Base-by-base conservation (phyloP, 2,113 vertebrate species). In the Cairina moschata region DNA sequence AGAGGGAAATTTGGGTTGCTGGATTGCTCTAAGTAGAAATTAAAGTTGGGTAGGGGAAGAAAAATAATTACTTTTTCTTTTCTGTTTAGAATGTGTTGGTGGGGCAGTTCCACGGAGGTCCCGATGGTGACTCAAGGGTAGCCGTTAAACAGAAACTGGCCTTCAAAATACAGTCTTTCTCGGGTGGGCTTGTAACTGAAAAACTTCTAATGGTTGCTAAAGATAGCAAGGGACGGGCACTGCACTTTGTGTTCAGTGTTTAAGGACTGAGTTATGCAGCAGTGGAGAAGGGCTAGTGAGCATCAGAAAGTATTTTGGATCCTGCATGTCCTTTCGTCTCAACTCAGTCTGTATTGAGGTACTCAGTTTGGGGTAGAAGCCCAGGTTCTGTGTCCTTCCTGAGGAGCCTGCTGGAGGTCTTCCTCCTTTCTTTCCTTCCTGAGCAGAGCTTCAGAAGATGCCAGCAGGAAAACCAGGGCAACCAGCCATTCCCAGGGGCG, bases 111-210 rank as follows among this genome's bases (percentile, higher is more conserved):
- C 42, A 22, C 7, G 8, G 42, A 63, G 62, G 26, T 29, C 62
- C 36, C 9, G 5, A 17, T 18, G 18, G 26, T 40, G 26, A 28
- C 16, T 65, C 17, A 28, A 50, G 62, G 26, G 26, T 65, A 65
- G 62, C 26, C 36, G 54, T 93, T 91, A 79, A 94, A 84, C 66
- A 48, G 81, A 91, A 88, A 9, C 52, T 83, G 75, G 8, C 36
- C 52, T 25, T 60, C n/a, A 22, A 73, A 88, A 66, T 55, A 36
- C 18, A 76, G 44, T 28, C 17, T 77, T 95, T 88, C 60, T 83
- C 17, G 28, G 20, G 25, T 94, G 87, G 50, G 21, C 48, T 75
- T 85, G 28, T 52, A 59, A 38, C 63, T 67, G 22, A 22, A 83
- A 90, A 80, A 67, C 60, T 66, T 73, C 5, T 72, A 16, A 18